Percentiles rank a stretch among this genome's conserved stretches.
phyloP scores from a whole-genome alignment of 2,113 vertebrate species.

The Buteo buteo region DNA sequence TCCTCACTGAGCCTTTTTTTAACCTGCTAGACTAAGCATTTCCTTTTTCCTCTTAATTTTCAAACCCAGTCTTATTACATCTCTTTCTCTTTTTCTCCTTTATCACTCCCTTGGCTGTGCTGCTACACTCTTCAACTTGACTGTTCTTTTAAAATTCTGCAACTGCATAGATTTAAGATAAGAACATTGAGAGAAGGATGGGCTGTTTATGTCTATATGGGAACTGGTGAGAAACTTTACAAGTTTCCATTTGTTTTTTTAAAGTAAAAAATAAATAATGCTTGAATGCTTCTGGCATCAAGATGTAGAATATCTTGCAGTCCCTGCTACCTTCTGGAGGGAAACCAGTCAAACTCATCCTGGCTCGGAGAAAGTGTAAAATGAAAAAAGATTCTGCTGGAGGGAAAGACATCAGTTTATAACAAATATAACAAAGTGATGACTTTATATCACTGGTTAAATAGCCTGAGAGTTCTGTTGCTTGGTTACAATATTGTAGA shows the following conservation, averaged over 20 bases:
- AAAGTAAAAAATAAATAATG: background rate
- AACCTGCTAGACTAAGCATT: slow-evolving; percentile 3
- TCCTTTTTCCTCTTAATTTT: slow-evolving; percentile 15
- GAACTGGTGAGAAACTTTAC: background rate
- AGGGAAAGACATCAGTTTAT: background rate
- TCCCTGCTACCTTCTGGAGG: background rate
- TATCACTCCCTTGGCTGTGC: slow-evolving; percentile 12
- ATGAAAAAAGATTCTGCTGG: background rate
- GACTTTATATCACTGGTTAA: background rate
- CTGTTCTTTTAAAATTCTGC: slow-evolving; percentile 29
- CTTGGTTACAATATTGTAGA: background rate
- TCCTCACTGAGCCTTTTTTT: background rate
- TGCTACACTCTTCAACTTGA: background rate
- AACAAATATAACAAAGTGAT: background rate
- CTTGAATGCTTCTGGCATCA: background rate
- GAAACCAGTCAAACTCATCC: background rate
- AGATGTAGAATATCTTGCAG: background rate
- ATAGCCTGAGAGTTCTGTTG: background rate
- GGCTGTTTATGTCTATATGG: background rate
- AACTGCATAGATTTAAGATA: background rate
- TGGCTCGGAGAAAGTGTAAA: background rate
- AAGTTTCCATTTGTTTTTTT: background rate
- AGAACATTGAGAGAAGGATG: background rate
- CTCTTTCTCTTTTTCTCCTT: slow-evolving; percentile 1
- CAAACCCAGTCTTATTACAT: background rate